These are phyloP conservation scores for Ectemnius cavifrons DNA, from an alignment of 2,888 invertebrate genomes.

Conservation along the genomic window DNA sequence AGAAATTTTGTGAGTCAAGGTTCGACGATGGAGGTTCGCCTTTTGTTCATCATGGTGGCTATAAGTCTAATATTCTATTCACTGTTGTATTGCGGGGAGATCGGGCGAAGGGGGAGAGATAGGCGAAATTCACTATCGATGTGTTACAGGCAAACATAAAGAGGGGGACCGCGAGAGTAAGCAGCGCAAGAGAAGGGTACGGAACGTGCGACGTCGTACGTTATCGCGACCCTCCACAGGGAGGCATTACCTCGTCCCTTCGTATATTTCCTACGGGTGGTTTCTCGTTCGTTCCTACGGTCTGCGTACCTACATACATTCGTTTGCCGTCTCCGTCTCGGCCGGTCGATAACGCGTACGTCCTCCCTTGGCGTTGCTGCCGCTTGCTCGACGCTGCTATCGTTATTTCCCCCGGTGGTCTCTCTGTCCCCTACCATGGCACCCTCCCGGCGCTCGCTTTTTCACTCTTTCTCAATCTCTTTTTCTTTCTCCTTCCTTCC, in stretches of 20 bases:
- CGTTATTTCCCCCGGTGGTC: constrained; percentile 64
- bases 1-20: too few species aligned
- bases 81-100: too few species aligned
- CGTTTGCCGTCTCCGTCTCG: constrained; percentile 58
- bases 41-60: too few species aligned
- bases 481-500: constrained; percentile 21
- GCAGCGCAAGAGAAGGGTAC: constrained; percentile 17
- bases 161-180: constrained; percentile 31
- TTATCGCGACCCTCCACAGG: constrained; percentile 56
- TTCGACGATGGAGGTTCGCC: too few species aligned
- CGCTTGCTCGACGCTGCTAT: constrained; percentile 64
- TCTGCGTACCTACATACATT: constrained; percentile 32
- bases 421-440: constrained; percentile 50
- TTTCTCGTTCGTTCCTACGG: constrained; percentile 43
- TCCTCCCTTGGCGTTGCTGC: constrained; percentile 64
- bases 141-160: constrained; percentile 30
- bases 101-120: not conserved
- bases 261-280: constrained; percentile 53
- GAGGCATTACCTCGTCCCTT: constrained; percentile 55
- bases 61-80: too few species aligned
- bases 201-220: constrained; percentile 60
- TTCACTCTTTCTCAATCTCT: constrained; percentile 41
- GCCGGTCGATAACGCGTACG: constrained; percentile 64
- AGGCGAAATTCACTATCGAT: constrained; percentile 30
- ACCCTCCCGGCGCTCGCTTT: constrained; percentile 31